phyloP scores from a whole-genome alignment of 2,888 invertebrate species.

The Mimas tiliae region DNA sequence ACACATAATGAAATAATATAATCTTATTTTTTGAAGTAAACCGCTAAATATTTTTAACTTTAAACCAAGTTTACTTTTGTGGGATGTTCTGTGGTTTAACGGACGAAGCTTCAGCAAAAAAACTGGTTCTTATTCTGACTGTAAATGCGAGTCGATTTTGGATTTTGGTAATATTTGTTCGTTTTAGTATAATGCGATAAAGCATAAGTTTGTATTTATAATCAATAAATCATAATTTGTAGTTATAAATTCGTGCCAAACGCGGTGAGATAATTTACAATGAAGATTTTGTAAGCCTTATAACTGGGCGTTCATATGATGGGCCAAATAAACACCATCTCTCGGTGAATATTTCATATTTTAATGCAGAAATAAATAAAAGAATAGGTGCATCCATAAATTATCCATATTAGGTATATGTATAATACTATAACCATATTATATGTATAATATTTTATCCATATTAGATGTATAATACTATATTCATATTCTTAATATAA shows the following conservation, averaged over 20 bases:
- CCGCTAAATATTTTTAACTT: background rate
- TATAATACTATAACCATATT: too few species aligned
- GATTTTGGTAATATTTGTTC: conserved; percentile 12
- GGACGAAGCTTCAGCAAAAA: conserved; percentile 15
- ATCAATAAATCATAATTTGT: background rate
- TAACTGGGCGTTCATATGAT: too few species aligned
- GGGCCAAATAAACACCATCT: too few species aligned
- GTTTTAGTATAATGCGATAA: background rate
- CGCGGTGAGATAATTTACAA: background rate
- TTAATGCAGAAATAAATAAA: too few species aligned
- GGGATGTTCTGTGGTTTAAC: conserved; percentile 12
- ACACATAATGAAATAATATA: too few species aligned
- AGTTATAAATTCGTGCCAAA: background rate
- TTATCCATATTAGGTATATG: too few species aligned
- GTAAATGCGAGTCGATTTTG: conserved; percentile 4
- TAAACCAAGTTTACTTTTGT: conserved; percentile 2
- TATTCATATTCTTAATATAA: too few species aligned
- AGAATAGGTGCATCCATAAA: too few species aligned
- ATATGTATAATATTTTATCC: too few species aligned
- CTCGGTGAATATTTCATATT: too few species aligned
- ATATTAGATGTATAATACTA: too few species aligned
- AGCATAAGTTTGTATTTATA: background rate
- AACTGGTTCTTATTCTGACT: conserved; percentile 14
- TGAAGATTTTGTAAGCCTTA: background rate
- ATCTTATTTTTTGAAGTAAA: background rate